These are phyloP conservation scores for Drosophila merina DNA, from an alignment of 2,888 invertebrate species.

Conservation along the genomic window DNA sequence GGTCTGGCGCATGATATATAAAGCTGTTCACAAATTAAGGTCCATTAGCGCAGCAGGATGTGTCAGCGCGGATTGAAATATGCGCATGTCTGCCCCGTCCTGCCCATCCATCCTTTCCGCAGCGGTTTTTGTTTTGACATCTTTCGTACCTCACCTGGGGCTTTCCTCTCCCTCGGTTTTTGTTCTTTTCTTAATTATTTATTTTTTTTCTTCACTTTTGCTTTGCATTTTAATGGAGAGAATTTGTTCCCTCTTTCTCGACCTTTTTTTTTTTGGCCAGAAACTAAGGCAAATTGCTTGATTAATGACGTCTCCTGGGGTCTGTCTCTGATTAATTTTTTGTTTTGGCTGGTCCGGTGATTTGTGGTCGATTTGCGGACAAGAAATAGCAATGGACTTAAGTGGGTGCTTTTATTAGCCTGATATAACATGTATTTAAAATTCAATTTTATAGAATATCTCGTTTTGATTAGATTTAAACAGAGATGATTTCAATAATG, in stretches of 20 bases:
- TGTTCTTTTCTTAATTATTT: constrained; percentile 39
- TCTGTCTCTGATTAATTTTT: constrained; percentile 1
- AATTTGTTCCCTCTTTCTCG: constrained; percentile 45
- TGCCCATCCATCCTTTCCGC: neutral
- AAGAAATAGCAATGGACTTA: neutral
- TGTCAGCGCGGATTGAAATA: constrained; percentile 80
- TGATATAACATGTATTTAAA: too few relatives aligned
- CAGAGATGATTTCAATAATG: too few relatives aligned
- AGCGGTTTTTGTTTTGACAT: constrained; percentile 77
- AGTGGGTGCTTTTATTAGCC: neutral
- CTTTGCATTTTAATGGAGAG: constrained; percentile 74
- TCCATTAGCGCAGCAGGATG: constrained; percentile 82
- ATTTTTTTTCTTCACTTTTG: constrained; percentile 23
- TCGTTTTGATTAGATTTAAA: too few relatives aligned
- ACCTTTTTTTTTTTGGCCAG: constrained; percentile 51
- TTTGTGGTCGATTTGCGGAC: constrained; percentile 26
- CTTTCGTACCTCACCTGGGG: constrained; percentile 52
- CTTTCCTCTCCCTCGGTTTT: constrained; percentile 48
- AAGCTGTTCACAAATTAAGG: constrained; percentile 81
- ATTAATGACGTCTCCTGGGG: constrained; percentile 57
- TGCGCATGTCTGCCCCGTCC: constrained; percentile 66
- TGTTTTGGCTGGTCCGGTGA: constrained; percentile 11
- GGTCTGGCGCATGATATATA: constrained; percentile 76
- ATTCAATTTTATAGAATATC: too few relatives aligned
- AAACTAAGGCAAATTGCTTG: constrained; percentile 68